Base-by-base conservation (phyloP, 2,797 vertebrate species). In the Mionectes olivaceus region DNA sequence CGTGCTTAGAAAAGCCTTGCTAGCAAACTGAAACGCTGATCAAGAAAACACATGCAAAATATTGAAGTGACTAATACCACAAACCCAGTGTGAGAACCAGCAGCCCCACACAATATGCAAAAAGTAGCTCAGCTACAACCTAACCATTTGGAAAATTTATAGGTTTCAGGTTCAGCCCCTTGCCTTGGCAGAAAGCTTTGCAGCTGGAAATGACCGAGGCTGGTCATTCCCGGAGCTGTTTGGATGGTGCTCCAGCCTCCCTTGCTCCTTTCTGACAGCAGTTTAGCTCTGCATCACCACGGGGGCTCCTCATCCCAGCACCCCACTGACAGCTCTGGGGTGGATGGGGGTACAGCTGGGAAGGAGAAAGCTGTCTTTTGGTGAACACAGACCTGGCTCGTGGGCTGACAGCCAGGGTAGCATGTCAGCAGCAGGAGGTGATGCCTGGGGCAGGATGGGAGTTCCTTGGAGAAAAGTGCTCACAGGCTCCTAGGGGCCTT, bases 281-380 rank as follows among this genome's bases (percentile, higher is more conserved):
- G 7, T 10, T 76, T 27, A 57, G 12, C 22, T 24, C 19, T 1
- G 4, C 25, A 46, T 5, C 35, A 12, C 19, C 16, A 11, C 0
- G 1, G 16, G 6, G 11, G 2, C 24, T 52, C 18, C 6, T 5
- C 28, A 78, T n/a, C 9, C 35, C 0, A 0, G 25, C 25, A 44
- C 41, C 32, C 28, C 0, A 0, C 22, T 39, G 35, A 19, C 60
- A 59, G 39, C 15, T 39, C 13, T 59, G 41, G 11, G 12, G 15
- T 44, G n/a, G 28, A 32, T 33, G 55, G 24, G 24, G 35, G 35
- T 23, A 27, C 10, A 37, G 9, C 13, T 3, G 27, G 25, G 28
- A 59, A 37, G n/a, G 19, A 59, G 41, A 55, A 75, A 60, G 41
- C 5, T 4, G 0, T 49, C 33, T 59, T 24, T 33, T 1, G 1